Base-by-base conservation (phyloP, 2,888 invertebrate genomes). In the Thecocarcelia acutangulata region DNA sequence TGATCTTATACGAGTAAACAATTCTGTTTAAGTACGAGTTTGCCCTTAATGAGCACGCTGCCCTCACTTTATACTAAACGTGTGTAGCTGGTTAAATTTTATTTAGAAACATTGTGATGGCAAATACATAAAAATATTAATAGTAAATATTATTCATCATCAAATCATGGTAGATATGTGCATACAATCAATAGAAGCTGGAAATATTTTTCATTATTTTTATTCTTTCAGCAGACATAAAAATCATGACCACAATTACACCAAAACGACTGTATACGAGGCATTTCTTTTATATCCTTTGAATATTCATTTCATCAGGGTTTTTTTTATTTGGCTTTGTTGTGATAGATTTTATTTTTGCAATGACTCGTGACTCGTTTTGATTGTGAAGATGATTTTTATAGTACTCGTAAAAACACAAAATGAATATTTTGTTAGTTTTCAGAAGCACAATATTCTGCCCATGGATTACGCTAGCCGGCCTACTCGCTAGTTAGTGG, bases 1-100 rank as follows among this genome's bases (percentile, higher is more conserved):
- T n/a, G 59, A 76, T 75, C 74, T 40, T 59, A 42, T 33, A 63
- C 52, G n/a, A n/a, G n/a, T n/a, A n/a, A n/a, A n/a, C n/a, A n/a
- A n/a, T n/a, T 46, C 61, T 15, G 46, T 58, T 59, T 0, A 48
- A 46, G 40, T 5, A 24, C 24, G 17, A 28, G 33, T 11, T 1
- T 6, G 19, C 24, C 21, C n/a, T 63, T 46, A 73, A 56, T 63
- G 52, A 28, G 33, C 73, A 59, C n/a, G n/a, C n/a, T n/a, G n/a
- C 75, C 59, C 59, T 52, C 44, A 76, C 54, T 2, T 74, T 70
- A 24, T 37, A 13, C 12, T 46, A 6, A 33, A 68, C 42, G 15
- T 68, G 50, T 44, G 17, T 28, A 59, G 70, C 21, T 48, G 24
- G 13, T 61, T 61, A 15, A 24, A 24, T 5, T 2, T 5, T 24